phyloP scores from a whole-genome alignment of 2,888 invertebrate species.

The Lasioglossum pauxillum region DNA sequence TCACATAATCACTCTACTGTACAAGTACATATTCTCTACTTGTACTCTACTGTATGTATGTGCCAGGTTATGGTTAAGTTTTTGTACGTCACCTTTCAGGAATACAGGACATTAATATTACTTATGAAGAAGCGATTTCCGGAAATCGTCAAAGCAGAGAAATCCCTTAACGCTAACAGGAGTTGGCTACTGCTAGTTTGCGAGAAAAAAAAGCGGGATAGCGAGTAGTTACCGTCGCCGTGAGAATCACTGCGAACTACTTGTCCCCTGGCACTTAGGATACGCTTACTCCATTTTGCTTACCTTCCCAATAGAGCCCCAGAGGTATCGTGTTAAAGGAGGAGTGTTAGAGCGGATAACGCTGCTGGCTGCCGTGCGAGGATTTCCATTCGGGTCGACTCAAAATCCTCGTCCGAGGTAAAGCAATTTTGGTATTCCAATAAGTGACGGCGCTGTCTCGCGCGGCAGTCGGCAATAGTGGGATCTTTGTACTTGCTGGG shows the following conservation, averaged over 20 bases:
- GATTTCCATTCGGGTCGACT: slow-evolving; percentile 12
- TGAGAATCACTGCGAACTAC: slow-evolving; percentile 31
- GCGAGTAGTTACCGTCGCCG: slow-evolving; percentile 20
- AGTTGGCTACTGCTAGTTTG: slow-evolving; percentile 22
- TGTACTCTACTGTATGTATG: no score
- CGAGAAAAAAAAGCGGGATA: slow-evolving; percentile 27
- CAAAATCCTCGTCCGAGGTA: not conserved
- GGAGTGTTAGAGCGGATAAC: slow-evolving; percentile 16
- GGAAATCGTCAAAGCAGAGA: not conserved
- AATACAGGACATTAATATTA: not conserved
- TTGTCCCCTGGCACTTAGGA: slow-evolving; percentile 39
- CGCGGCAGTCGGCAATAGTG: not conserved
- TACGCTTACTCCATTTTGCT: slow-evolving; percentile 68
- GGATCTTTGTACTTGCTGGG: slow-evolving; percentile 11
- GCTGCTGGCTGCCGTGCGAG: slow-evolving; percentile 9
- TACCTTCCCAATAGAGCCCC: slow-evolving; percentile 36
- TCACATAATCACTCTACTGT: no score
- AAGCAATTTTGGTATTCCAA: not conserved
- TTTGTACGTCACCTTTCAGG: not conserved
- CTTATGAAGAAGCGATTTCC: not conserved
- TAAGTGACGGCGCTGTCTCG: not conserved
- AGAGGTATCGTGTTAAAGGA: slow-evolving; percentile 22
- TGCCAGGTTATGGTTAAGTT: not conserved
- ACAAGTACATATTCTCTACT: no score
- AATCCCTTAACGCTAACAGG: slow-evolving; percentile 18